Conservation (phyloP, 2,797 vertebrate species). For the Sebastes umbrosus region DNA sequence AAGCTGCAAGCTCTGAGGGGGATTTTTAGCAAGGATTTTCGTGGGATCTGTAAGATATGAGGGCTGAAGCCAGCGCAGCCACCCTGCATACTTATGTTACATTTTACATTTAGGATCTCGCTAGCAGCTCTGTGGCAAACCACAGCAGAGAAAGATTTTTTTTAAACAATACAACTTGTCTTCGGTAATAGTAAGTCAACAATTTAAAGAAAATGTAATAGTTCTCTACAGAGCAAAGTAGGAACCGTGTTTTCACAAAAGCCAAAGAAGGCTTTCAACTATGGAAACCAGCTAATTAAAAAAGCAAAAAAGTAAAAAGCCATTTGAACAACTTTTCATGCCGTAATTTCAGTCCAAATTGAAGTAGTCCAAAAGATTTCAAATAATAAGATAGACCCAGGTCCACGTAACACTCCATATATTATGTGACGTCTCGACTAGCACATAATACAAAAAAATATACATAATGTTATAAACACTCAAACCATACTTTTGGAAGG, state of each 20-base stretch:
- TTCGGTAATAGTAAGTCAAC: background rate
- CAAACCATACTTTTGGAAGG: constrained; percentile 28
- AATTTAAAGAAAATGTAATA: background rate
- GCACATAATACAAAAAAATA: constrained; percentile 56
- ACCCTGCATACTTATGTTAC: background rate
- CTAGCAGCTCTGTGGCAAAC: background rate
- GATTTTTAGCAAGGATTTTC: background rate
- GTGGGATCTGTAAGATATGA: background rate
- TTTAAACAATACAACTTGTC: background rate
- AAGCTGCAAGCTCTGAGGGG: background rate
- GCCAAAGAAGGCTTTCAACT: background rate
- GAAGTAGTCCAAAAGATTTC: constrained; percentile 53
- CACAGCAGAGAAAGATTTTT: background rate
- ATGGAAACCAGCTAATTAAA: background rate
- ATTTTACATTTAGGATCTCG: background rate
- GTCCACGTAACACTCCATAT: constrained; percentile 22
- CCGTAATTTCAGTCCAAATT: constrained; percentile 46
- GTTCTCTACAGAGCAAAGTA: background rate
- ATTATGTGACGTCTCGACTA: constrained; percentile 53
- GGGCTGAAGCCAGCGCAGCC: background rate
- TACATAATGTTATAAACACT: constrained; percentile 19
- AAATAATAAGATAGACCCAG: constrained; percentile 24
- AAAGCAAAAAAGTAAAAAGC: background rate
- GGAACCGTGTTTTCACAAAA: background rate
- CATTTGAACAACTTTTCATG: background rate